Evolutionary conservation across 2,113 vertebrate genomes (phyloP).

Genomic region (Thryonomys swinderianus): DNA sequence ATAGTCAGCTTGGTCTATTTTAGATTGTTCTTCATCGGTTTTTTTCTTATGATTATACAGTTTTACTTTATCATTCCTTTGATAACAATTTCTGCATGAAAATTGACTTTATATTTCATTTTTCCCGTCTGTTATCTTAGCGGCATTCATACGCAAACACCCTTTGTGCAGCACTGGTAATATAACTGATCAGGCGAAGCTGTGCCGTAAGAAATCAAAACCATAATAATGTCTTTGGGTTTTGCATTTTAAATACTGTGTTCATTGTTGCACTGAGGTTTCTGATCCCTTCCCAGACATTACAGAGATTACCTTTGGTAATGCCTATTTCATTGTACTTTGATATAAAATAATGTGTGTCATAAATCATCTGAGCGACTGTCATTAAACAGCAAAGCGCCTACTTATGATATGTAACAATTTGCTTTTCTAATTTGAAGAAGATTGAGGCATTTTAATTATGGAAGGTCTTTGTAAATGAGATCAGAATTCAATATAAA

Average conservation of each 20-base stretch:
- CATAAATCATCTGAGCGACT: constrained; percentile 90
- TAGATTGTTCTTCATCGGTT: constrained; percentile 83
- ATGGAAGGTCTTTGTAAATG: constrained; percentile 86
- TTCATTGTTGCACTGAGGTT: constrained; percentile 91
- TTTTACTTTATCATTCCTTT: constrained; percentile 90
- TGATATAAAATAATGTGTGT: constrained; percentile 92
- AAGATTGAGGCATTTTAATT: constrained; percentile 91
- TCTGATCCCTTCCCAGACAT: constrained; percentile 91
- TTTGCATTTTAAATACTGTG: constrained; percentile 93
- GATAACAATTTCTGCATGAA: constrained; percentile 89
- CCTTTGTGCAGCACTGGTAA: constrained; percentile 86
- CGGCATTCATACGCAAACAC: constrained; percentile 86
- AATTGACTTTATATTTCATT: constrained; percentile 90
- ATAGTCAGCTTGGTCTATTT: constrained; percentile 79
- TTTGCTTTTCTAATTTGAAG: constrained; percentile 93
- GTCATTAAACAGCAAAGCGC: constrained; percentile 90
- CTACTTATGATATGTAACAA: constrained; percentile 92
- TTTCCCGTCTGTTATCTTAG: constrained; percentile 89
- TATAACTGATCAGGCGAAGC: constrained; percentile 89
- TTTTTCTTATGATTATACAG: constrained; percentile 83
- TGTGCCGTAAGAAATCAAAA: constrained; percentile 91
- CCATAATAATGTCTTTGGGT: constrained; percentile 91
- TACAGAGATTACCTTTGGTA: constrained; percentile 92
- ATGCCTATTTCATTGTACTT: constrained; percentile 92
- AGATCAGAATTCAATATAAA: constrained; percentile 84